These are phyloP conservation scores for Podilymbus podiceps DNA, from an alignment of 2,113 vertebrate genomes.

Conservation along the genomic window DNA sequence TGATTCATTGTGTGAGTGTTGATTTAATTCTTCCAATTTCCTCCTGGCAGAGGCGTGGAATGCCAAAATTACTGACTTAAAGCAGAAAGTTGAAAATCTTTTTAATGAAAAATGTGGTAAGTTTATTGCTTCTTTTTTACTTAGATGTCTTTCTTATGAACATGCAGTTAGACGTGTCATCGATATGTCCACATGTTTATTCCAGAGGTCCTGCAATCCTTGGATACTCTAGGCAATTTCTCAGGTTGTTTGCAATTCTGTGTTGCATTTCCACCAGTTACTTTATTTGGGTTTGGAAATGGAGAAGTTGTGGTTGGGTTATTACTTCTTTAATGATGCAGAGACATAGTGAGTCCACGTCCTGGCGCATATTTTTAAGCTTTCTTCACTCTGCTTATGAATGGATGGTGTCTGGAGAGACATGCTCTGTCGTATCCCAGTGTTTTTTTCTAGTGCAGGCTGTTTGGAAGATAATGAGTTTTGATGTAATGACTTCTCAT, in stretches of 20 bases:
- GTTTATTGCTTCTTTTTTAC: constrained; percentile 4
- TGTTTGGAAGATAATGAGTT: neutral
- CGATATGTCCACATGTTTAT: neutral
- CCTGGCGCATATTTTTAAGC: neutral
- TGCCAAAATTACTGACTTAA: constrained; percentile 78
- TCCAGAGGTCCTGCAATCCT: neutral
- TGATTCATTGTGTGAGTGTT: neutral
- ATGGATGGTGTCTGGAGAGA: neutral
- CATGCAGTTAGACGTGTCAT: neutral
- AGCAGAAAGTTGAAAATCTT: constrained; percentile 78
- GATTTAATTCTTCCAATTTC: neutral
- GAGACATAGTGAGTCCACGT: neutral
- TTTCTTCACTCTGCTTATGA: neutral
- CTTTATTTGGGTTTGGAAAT: neutral
- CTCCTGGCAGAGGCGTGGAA: constrained; percentile 77
- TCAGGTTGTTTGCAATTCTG: neutral
- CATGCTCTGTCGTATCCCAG: accelerated
- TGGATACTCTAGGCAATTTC: neutral
- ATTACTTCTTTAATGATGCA: neutral
- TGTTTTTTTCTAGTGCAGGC: neutral
- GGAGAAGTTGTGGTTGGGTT: neutral
- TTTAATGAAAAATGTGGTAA: constrained; percentile 83
- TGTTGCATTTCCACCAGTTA: neutral
- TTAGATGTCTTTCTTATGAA: neutral
- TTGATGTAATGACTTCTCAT: neutral